Conservation (phyloP, 2,888 invertebrate genomes). For the Proisotoma minuta region DNA sequence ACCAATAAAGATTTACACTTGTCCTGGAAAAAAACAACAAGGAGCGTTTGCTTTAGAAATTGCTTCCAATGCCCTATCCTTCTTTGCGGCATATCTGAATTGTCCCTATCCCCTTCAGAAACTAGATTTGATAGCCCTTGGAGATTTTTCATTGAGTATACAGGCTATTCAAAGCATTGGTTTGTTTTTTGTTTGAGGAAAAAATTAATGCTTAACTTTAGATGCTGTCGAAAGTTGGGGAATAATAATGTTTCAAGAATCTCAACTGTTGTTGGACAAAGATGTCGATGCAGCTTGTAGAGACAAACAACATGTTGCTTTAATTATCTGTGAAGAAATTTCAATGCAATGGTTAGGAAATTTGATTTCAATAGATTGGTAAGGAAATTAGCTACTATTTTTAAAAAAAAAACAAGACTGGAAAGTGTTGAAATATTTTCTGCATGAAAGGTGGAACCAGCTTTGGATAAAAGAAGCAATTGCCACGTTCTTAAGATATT, state of each 20-base stretch:
- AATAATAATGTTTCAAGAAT: conserved; percentile 76
- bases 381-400: not conserved
- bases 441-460: conserved; percentile 66
- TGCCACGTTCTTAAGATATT: conserved; percentile 91
- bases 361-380: conserved; percentile 83
- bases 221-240: conserved; percentile 99
- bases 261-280: conserved; percentile 76
- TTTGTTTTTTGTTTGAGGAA: conserved; percentile 64
- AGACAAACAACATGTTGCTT: conserved; percentile 12
- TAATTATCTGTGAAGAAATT: conserved; percentile 65
- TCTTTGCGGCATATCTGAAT: conserved; percentile 89
- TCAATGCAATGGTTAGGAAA: conserved; percentile 99
- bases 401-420: not conserved
- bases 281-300: not conserved
- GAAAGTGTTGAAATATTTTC: not conserved
- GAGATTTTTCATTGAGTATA: conserved; percentile 63
- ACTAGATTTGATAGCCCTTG: conserved; percentile 91
- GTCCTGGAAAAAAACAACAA: conserved; percentile 84
- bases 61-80: conserved; percentile 82
- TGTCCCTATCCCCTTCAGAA: conserved; percentile 92
- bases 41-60: conserved; percentile 87
- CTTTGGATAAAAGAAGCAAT: conserved; percentile 92
- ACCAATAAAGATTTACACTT: conserved; percentile 74
- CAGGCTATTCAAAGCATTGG: too few relatives aligned
- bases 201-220: conserved; percentile 48